These are phyloP conservation scores for Phrynosoma blainvillii DNA, from an alignment of 2,113 vertebrate genomes.

Conservation along the genomic window DNA sequence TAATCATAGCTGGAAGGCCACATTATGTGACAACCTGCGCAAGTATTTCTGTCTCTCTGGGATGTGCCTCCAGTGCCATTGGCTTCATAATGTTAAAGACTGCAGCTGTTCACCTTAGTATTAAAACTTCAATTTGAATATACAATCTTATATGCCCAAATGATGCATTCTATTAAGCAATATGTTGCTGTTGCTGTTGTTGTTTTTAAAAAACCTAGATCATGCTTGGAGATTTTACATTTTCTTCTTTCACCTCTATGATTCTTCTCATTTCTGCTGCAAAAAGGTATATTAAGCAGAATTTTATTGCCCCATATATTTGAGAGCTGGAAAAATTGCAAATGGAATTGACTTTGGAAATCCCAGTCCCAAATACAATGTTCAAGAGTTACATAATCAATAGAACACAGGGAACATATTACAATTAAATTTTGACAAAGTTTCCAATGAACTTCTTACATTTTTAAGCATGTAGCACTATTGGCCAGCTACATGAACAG, in stretches of 20 bases:
- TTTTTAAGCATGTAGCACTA: background rate
- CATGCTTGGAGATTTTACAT: conserved; percentile 6
- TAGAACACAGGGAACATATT: background rate
- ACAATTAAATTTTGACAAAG: background rate
- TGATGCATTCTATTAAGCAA: background rate
- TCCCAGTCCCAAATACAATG: background rate
- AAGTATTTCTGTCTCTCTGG: background rate
- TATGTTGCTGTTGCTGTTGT: background rate
- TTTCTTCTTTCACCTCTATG: background rate
- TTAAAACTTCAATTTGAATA: background rate
- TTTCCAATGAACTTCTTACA: conserved; percentile 3
- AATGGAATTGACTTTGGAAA: background rate
- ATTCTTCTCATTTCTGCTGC: background rate
- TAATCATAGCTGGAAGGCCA: conserved; percentile 3
- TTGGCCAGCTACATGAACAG: background rate
- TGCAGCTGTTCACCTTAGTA: background rate
- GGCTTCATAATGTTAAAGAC: too few relatives aligned
- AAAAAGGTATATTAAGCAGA: background rate
- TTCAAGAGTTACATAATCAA: conserved; percentile 19
- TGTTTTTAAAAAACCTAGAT: background rate
- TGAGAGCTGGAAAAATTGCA: background rate
- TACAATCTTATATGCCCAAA: background rate
- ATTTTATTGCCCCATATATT: conserved; percentile 8
- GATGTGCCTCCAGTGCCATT: background rate
- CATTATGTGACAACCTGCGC: background rate